Base-by-base conservation (phyloP, 1,140 invertebrate species). In the Octopus sinensis region DNA sequence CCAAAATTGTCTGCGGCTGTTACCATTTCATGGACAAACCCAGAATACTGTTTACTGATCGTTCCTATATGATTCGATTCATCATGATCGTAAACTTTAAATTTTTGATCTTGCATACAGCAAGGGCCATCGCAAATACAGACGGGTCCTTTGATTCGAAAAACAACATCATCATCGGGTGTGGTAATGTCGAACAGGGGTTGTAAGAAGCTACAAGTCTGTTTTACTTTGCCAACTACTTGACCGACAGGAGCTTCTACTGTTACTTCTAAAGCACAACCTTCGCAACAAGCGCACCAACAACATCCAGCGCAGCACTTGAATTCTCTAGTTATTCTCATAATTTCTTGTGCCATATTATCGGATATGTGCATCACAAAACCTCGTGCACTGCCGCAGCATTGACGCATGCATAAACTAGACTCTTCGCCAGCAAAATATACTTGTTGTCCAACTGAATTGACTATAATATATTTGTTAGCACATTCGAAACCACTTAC, bases 121-220 rank as follows among this genome's bases (percentile, higher is more conserved):
- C 87, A 88, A 5, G 85, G 85, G 78, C 88, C 87, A 54, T 83
- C 82, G 10, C 84, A 86, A 9, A 89, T 85, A 82, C 87, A 88
- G 56, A 79, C 80, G n/a, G 88, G 88, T 43, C 88, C 88, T 12
- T 82, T 78, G 9, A 89, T 86, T 43, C 80, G 83, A 4, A 89
- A 76, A 7, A 89, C 81, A 13, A 81, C 71, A 17, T 88, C 82
- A 5, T 82, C 79, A 23, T 85, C 75, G 12, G 88, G 93, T 90
- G 97, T 94, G 84, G 95, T 93, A 76, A 98, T 93, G n/a, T 92
- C 92, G 88, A 95, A 97, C 62, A 93, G 93, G 4, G 96, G 96
- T 73, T 92, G 93, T 17, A 62, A 17, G 71, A 96, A 91, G 79
- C 93, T 95, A 95, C 96, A 97, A 82, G 96, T 93, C 92, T 98